Conservation (phyloP, 2,797 vertebrate species). For the Aeoliscus strigatus region DNA sequence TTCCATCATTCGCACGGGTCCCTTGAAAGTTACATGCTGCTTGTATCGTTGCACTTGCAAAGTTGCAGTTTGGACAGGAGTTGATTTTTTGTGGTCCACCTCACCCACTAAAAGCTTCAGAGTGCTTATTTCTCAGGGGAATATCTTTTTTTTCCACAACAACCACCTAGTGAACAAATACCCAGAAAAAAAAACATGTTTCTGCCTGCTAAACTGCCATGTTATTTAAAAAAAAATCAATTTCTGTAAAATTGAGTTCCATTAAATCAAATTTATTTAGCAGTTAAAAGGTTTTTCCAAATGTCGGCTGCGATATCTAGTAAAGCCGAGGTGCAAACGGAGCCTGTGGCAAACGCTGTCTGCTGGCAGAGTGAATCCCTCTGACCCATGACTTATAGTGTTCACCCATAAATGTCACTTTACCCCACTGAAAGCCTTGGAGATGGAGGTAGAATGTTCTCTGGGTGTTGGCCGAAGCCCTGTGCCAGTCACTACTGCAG, state of each 20-base stretch:
- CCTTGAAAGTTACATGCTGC: too few relatives aligned
- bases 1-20: too few relatives aligned
- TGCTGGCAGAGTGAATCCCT: slow-evolving; percentile 28
- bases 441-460: slow-evolving; percentile 12
- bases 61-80: too few relatives aligned
- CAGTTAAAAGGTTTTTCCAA: not conserved
- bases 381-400: slow-evolving; percentile 41
- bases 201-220: too few relatives aligned
- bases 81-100: slow-evolving; percentile 8
- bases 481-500: not conserved
- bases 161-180: too few relatives aligned
- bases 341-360: slow-evolving; percentile 8
- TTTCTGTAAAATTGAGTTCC: slow-evolving; percentile 3
- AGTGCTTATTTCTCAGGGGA: slow-evolving; percentile 7
- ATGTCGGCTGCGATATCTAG: not conserved
- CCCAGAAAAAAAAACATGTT: too few relatives aligned
- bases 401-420: slow-evolving; percentile 41
- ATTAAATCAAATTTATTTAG: not conserved
- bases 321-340: slow-evolving; percentile 13
- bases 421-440: slow-evolving; percentile 5
- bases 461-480: not conserved
- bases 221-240: too few relatives aligned
- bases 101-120: slow-evolving; percentile 7
- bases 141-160: too few relatives aligned
- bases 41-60: too few relatives aligned